Evolutionary conservation across 2,797 vertebrate genomes (phyloP), one percentile per base, ranked within the genome.

Genomic region (Xenentodon cancila): DNA sequence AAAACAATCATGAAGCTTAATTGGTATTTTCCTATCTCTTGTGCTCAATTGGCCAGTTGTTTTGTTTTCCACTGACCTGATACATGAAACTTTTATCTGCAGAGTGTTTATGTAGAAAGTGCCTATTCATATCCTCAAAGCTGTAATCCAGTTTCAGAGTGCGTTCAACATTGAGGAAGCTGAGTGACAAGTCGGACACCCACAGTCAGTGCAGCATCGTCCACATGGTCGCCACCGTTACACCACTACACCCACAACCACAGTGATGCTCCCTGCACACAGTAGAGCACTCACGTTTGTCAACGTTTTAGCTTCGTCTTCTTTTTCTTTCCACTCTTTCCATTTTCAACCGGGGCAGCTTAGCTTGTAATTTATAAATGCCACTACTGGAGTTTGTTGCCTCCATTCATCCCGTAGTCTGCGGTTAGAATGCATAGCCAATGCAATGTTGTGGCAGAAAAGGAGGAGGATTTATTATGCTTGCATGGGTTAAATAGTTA

Each of bases 401-500:
- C 87, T 90, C 82, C 87, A 80, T 90, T 88, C 90, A 79, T 89
- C 87, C 88, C 89, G 88, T 73, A 64, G 77, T 82, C 75, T 80
- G 89, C 84, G 88, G 90, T 84, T 80, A 77, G 86, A 89, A 90
- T 89, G 92, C 87, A 78, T 78, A 84, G 88, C 86, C 86, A 75
- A 87, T 86, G 89, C 90, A 88, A 82, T 73, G 81, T 83, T 67
- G 70, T 71, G 88, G 89, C 86, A 79, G 84, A 53, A 83, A 74
- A 49, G 79, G 84, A 89, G 89, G 89, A 73, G 84, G 91, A 91
- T 91, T 90, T 92, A 90, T 94, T 92, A 92, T 84, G 92, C 93
- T 94, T 94, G 94, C 94, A 94, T 94, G 94, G 93, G 91, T 93
- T 90, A 93, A 91, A 90, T 94, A 94, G 91, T 92, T 91, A 93